Percentiles rank a stretch among this genome's conserved stretches.
Evolutionary conservation across 2,797 vertebrate species (phyloP).

Genomic region (Galagoides demidoff): DNA sequence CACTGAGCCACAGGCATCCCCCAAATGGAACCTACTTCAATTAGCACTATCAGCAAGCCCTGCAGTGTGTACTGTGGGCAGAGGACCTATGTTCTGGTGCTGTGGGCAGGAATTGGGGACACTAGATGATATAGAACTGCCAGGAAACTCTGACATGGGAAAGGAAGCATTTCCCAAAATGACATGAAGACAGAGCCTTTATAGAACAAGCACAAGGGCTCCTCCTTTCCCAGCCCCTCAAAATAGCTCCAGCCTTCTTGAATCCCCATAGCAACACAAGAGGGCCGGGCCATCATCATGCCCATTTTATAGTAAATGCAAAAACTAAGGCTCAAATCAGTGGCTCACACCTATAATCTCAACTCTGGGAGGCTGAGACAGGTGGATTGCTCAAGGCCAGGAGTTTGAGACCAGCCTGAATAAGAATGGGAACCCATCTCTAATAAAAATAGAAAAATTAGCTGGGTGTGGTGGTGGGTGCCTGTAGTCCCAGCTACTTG

Average conservation of each 20-base stretch:
- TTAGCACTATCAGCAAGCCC: fast-evolving
- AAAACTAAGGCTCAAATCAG: not conserved
- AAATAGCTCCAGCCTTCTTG: not conserved
- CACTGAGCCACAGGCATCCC: too few species aligned
- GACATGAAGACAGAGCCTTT: not conserved
- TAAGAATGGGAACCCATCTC: not conserved
- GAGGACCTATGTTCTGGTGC: fast-evolving
- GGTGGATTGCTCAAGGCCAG: not conserved
- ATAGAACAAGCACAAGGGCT: not conserved
- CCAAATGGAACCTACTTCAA: too few species aligned
- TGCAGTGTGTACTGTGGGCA: not conserved
- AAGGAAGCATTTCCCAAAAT: not conserved
- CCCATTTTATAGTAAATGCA: not conserved
- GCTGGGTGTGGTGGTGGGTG: fast-evolving
- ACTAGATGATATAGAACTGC: not conserved
- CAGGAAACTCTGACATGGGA: not conserved
- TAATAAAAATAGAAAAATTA: not conserved
- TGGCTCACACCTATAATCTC: not conserved
- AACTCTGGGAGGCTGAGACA: not conserved
- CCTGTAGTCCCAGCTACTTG: not conserved
- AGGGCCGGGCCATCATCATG: not conserved
- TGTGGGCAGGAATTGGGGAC: not conserved
- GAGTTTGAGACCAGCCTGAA: not conserved
- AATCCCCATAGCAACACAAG: not conserved
- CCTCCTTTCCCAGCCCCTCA: not conserved